Conservation (phyloP, 1,140 invertebrate genomes). For the Lutraria rhynchaena region DNA sequence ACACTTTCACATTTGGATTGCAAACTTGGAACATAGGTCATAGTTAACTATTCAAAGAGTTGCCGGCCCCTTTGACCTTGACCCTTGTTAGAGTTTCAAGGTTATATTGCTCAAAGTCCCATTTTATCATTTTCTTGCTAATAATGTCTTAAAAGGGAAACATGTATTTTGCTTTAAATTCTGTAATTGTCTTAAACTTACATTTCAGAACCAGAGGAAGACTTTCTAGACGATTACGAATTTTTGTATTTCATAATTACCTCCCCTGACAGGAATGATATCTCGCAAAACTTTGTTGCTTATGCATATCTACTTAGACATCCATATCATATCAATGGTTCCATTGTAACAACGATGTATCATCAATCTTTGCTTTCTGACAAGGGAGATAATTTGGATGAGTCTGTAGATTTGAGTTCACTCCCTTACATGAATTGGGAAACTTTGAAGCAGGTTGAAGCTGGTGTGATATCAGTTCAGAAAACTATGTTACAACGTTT, state of each 20-base stretch:
- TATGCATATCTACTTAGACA: conserved; percentile 35
- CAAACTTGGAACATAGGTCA: too few species aligned
- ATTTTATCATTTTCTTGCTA: too few species aligned
- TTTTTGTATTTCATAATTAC: conserved; percentile 56
- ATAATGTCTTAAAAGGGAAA: too few species aligned
- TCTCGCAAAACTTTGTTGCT: conserved; percentile 40
- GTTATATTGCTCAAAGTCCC: too few species aligned
- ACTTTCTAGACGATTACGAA: conserved; percentile 47
- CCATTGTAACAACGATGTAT: conserved; percentile 22
- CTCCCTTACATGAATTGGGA: conserved; percentile 44
- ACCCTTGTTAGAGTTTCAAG: too few species aligned
- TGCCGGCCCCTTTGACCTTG: too few species aligned
- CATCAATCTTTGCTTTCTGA: not conserved
- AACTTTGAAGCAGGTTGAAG: conserved; percentile 25
- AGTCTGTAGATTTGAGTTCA: conserved; percentile 19
- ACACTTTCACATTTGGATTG: too few species aligned
- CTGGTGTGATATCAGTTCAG: conserved; percentile 37
- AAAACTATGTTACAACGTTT: conserved; percentile 21
- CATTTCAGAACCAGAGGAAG: conserved; percentile 55
- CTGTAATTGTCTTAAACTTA: too few species aligned
- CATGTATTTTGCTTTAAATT: too few species aligned
- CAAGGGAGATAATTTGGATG: conserved; percentile 16
- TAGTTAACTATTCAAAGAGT: too few species aligned
- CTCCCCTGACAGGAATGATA: conserved; percentile 24
- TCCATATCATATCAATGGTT: conserved; percentile 48